A percentile compares a stretch with the other conserved stretches of the same genome.
These are phyloP conservation scores for Trachelus tabidus DNA, from an alignment of 2,888 invertebrate species.

Conservation along the genomic window DNA sequence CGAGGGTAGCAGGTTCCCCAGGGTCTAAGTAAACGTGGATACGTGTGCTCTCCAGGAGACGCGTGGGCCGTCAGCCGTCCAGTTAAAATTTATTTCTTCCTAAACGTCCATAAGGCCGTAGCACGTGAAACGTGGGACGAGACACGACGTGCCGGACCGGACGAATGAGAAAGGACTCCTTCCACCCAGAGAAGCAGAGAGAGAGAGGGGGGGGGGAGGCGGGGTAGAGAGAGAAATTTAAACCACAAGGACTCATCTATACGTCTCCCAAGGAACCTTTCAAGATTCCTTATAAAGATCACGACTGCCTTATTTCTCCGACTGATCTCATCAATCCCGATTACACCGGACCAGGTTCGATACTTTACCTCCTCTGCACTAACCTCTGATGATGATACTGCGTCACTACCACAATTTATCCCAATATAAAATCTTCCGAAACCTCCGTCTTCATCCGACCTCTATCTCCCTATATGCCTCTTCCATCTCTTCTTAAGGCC, in stretches of 20 bases:
- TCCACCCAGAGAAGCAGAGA: background rate
- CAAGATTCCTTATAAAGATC: background rate
- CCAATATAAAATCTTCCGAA: too few species aligned
- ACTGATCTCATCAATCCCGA: too few species aligned
- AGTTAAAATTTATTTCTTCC: constrained; percentile 53
- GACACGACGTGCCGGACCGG: constrained; percentile 12
- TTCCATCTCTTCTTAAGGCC: too few species aligned
- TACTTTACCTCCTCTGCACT: too few species aligned
- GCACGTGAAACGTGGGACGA: constrained; percentile 49
- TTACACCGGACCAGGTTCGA: too few species aligned
- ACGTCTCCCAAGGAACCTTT: constrained; percentile 10
- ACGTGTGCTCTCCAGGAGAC: constrained; percentile 8
- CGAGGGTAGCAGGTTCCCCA: too few species aligned
- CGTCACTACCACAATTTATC: too few species aligned
- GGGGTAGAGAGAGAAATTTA: constrained; percentile 22
- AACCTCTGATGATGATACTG: too few species aligned
- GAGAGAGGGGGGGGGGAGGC: constrained; percentile 10
- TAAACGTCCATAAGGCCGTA: constrained; percentile 39
- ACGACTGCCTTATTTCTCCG: too few species aligned
- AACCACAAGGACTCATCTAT: constrained; percentile 31
- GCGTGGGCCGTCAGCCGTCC: constrained; percentile 37
- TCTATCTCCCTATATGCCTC: too few species aligned
- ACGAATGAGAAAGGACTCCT: background rate
- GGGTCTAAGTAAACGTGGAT: too few species aligned
- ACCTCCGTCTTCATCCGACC: too few species aligned